Percentiles rank a stretch among this genome's conserved stretches.
These are phyloP conservation scores for Alligator mississippiensis DNA, from an alignment of 2,113 vertebrate species.

Conservation along the genomic window DNA sequence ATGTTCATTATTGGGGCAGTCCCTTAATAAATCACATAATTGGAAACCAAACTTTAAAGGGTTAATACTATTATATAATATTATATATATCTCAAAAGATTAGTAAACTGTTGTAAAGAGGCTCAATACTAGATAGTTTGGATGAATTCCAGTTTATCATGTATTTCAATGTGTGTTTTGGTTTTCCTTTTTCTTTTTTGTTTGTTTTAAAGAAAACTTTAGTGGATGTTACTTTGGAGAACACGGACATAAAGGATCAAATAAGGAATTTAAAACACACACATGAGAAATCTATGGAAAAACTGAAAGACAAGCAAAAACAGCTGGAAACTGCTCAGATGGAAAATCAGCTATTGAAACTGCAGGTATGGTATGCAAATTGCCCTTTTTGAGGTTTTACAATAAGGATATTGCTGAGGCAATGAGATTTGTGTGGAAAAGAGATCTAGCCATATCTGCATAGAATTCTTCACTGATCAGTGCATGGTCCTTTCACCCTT, in stretches of 20 bases:
- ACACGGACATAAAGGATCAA: slow-evolving; percentile 84
- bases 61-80: neutral
- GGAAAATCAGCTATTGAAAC: slow-evolving; percentile 90
- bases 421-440: neutral
- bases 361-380: slow-evolving; percentile 83
- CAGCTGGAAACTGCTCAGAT: slow-evolving; percentile 86
- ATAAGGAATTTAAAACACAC: slow-evolving; percentile 83
- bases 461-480: neutral
- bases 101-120: neutral
- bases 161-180: slow-evolving; percentile 5
- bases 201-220: slow-evolving; percentile 87
- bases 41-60: neutral
- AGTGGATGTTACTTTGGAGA: slow-evolving; percentile 89
- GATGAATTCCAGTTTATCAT: neutral
- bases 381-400: neutral
- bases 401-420: neutral
- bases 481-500: neutral
- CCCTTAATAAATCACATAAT: slow-evolving; percentile 1
- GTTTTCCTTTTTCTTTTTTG: neutral
- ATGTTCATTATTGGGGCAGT: neutral
- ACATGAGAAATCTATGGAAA: slow-evolving; percentile 86
- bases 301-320: slow-evolving; percentile 86
- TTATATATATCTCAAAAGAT: neutral
- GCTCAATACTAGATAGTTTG: too few species aligned
- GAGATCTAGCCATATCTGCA: neutral